Conservation (phyloP, 2,797 vertebrate species). For the Spinus pinus region DNA sequence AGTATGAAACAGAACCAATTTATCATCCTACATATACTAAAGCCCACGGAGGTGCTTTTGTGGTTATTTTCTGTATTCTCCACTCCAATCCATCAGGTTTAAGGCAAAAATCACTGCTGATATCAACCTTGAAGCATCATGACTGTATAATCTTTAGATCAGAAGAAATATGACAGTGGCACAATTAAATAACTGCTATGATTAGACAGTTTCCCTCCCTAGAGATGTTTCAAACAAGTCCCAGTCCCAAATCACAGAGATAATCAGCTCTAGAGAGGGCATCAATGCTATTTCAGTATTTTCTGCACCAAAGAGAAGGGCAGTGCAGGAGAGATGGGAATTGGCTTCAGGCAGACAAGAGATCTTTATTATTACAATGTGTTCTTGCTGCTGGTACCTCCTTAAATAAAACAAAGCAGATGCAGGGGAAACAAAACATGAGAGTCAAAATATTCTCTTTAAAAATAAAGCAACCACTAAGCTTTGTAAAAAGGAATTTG, state of each 20-base stretch:
- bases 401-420: constrained; percentile 32
- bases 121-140: background rate
- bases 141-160: background rate
- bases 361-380: background rate
- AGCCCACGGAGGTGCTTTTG: background rate
- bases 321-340: background rate
- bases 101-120: background rate
- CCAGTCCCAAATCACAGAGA: background rate
- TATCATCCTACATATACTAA: background rate
- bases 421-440: background rate
- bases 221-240: background rate
- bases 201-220: background rate
- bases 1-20: background rate
- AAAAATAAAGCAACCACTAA: background rate
- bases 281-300: background rate
- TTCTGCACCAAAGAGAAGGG: background rate
- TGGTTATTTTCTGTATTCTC: background rate
- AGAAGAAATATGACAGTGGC: background rate
- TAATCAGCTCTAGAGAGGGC: background rate
- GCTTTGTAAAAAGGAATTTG: background rate
- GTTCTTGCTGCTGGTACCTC: constrained; percentile 19
- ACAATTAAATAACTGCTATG: background rate
- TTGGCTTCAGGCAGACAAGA: background rate
- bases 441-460: background rate
- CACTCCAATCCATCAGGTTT: background rate